phyloP scores from a whole-genome alignment of 2,888 invertebrate species.

The Dryomyza anilis region DNA sequence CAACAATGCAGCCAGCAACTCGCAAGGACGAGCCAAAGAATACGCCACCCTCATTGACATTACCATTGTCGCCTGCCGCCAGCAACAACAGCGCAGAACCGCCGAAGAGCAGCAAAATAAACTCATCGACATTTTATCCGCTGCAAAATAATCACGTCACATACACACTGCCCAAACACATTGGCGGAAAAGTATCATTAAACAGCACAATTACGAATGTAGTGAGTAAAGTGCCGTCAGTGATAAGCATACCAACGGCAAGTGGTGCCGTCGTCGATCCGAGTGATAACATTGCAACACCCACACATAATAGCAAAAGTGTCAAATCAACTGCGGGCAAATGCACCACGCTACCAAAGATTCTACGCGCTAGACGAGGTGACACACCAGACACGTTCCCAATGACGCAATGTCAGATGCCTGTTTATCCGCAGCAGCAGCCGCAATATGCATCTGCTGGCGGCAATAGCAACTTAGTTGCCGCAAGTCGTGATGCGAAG shows the following conservation, averaged over 20 bases:
- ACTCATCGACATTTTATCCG: conserved; percentile 60
- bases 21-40: conserved; percentile 31
- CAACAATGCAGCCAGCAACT: conserved; percentile 28
- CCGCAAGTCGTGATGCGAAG: conserved; percentile 44
- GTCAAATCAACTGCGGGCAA: no score
- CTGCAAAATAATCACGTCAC: conserved; percentile 58
- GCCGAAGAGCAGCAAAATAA: conserved; percentile 52
- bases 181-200: conserved; percentile 57
- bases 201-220: conserved; percentile 60
- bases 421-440: conserved; percentile 48
- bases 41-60: conserved; percentile 51
- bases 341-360: conserved; percentile 56
- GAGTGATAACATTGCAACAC: neutral
- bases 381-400: conserved; percentile 34
- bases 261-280: conserved; percentile 26
- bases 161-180: conserved; percentile 59
- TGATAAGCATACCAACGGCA: conserved; percentile 57
- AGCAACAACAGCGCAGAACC: conserved; percentile 26
- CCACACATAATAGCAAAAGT: conserved; percentile 12
- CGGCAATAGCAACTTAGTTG: conserved; percentile 6
- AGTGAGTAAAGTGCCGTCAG: conserved; percentile 60
- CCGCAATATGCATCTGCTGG: no score
- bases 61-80: conserved; percentile 48
- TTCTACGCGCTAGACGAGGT: conserved; percentile 50
- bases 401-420: conserved; percentile 55